Conservation (phyloP, 2,113 vertebrate genomes). For the Australoheros scitulus region DNA sequence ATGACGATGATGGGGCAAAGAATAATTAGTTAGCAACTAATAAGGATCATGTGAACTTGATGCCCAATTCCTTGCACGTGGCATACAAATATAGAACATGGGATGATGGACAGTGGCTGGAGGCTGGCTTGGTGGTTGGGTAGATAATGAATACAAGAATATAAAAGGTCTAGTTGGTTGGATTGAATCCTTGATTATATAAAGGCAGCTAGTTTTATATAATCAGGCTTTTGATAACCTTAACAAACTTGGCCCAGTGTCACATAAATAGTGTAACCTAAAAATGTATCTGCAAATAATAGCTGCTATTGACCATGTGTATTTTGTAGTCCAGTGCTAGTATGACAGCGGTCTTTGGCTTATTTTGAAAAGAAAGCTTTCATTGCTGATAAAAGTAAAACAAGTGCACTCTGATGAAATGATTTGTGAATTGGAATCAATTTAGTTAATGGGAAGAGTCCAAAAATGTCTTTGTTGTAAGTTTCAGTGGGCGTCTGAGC, state of each 20-base stretch:
- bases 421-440: background rate
- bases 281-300: background rate
- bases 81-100: background rate
- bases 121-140: too few species aligned
- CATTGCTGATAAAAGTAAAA: background rate
- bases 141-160: background rate
- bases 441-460: background rate
- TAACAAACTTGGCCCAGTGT: background rate
- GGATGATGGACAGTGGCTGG: background rate
- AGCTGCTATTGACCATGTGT: accelerated
- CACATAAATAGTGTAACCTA: background rate
- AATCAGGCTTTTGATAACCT: too few species aligned
- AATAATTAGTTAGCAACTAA: background rate
- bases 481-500: background rate
- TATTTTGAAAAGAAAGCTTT: background rate
- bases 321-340: background rate
- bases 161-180: background rate
- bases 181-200: background rate
- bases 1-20: background rate
- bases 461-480: background rate
- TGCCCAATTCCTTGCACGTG: background rate
- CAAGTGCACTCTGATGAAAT: background rate
- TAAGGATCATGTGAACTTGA: background rate
- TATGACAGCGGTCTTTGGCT: background rate
- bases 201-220: background rate